phyloP scores from a whole-genome alignment of 2,888 invertebrate genomes.

The Caenorhabditis sulstoni region DNA sequence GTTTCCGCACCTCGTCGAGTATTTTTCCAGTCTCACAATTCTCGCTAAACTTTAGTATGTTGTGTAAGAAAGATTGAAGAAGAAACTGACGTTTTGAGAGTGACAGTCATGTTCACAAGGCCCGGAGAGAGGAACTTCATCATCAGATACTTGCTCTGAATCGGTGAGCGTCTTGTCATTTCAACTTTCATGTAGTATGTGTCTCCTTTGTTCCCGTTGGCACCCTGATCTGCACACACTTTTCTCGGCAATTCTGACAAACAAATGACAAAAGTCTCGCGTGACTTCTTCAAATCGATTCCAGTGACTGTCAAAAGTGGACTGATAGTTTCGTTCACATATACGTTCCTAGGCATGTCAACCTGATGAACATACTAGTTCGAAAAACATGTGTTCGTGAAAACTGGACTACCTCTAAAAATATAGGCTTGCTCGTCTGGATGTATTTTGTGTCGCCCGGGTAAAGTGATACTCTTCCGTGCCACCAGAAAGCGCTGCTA shows the following conservation, averaged over 20 bases:
- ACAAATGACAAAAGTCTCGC: conserved; percentile 64
- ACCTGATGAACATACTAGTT: conserved; percentile 62
- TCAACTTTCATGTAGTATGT: conserved; percentile 68
- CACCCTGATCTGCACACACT: conserved; percentile 70
- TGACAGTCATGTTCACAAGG: conserved; percentile 60
- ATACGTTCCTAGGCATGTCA: conserved; percentile 75
- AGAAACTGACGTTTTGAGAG: conserved; percentile 57
- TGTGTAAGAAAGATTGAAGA: too few species aligned
- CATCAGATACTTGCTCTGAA: conserved; percentile 70
- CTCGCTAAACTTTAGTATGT: conserved; percentile 17
- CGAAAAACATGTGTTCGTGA: neutral
- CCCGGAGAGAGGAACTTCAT: conserved; percentile 67
- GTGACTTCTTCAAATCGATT: conserved; percentile 39
- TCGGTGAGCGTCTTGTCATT: conserved; percentile 52
- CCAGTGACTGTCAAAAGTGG: conserved; percentile 73
- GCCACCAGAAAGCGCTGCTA: conserved; percentile 58
- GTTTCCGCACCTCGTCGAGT: conserved; percentile 54
- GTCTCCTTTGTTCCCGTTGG: conserved; percentile 62
- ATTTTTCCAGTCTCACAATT: conserved; percentile 50
- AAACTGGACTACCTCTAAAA: conserved; percentile 58
- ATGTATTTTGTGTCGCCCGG: conserved; percentile 46
- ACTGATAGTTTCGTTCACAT: conserved; percentile 77
- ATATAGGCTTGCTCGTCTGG: conserved; percentile 58
- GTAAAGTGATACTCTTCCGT: conserved; percentile 55
- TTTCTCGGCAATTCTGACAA: conserved; percentile 62